phyloP scores from a whole-genome alignment of 2,797 vertebrate genomes.

The Dryobates pubescens region DNA sequence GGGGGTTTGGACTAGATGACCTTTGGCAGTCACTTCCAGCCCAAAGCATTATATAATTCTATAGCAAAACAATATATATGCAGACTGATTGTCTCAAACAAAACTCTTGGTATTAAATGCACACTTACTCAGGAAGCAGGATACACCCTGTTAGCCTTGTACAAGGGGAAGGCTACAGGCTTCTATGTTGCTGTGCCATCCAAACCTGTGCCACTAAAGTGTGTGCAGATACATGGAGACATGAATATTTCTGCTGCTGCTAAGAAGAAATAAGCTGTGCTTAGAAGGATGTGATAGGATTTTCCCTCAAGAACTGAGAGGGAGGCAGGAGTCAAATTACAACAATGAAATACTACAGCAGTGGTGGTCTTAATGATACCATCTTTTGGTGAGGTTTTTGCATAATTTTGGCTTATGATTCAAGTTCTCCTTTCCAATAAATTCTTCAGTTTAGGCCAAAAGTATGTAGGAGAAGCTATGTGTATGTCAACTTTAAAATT shows the following conservation, averaged over 20 bases:
- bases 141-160: not conserved
- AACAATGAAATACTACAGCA: not conserved
- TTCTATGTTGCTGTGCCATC: not conserved
- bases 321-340: not conserved
- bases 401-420: not conserved
- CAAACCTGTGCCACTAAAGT: not conserved
- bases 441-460: not conserved
- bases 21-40: no score
- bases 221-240: not conserved
- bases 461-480: not conserved
- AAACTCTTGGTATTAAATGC: not conserved
- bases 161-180: not conserved
- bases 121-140: not conserved
- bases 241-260: not conserved
- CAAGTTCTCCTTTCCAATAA: not conserved
- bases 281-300: not conserved
- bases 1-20: no score
- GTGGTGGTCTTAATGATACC: not conserved
- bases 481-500: not conserved
- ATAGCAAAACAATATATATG: not conserved
- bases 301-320: not conserved
- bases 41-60: no score
- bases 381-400: not conserved
- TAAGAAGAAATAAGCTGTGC: not conserved
- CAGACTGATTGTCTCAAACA: not conserved